phyloP scores from a whole-genome alignment of 1,140 invertebrate genomes.

The Cecropterus lyciades region DNA sequence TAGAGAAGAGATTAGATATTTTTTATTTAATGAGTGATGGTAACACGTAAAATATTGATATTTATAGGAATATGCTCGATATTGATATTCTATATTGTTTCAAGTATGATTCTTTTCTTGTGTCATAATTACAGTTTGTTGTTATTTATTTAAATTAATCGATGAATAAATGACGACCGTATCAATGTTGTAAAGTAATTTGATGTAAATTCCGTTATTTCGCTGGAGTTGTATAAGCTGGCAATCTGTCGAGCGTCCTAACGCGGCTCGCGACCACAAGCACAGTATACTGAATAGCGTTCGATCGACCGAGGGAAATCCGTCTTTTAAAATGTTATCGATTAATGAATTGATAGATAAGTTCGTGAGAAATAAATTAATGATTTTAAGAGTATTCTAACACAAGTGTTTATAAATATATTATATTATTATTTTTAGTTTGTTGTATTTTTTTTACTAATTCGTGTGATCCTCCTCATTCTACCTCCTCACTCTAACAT shows the following conservation, averaged over 20 bases:
- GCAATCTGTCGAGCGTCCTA: constrained; percentile 37
- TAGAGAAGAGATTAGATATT: constrained; percentile 80
- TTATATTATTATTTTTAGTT: constrained; percentile 83
- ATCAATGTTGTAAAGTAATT: constrained; percentile 34
- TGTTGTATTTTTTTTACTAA: constrained; percentile 75
- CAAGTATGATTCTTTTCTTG: constrained; percentile 69
- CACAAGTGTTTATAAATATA: constrained; percentile 84
- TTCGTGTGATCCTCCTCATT: constrained; percentile 58
- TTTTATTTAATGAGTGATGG: constrained; percentile 80
- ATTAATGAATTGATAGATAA: constrained; percentile 80
- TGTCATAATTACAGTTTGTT: constrained; percentile 76
- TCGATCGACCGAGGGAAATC: constrained; percentile 61
- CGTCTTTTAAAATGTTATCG: constrained; percentile 76
- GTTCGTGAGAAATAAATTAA: constrained; percentile 83
- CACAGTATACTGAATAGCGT: constrained; percentile 38
- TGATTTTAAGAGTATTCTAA: constrained; percentile 84
- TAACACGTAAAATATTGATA: constrained; percentile 75
- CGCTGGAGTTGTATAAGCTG: constrained; percentile 38
- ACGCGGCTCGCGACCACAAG: constrained; percentile 19
- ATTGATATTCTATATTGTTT: constrained; percentile 75
- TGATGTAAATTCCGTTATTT: constrained; percentile 27
- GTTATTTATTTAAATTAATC: constrained; percentile 76
- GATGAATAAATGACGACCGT: constrained; percentile 61
- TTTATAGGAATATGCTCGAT: constrained; percentile 77
- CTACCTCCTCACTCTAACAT: constrained; percentile 34